Evolutionary conservation across 2,113 vertebrate species (phyloP).

Genomic region (Microtus ochrogaster): DNA sequence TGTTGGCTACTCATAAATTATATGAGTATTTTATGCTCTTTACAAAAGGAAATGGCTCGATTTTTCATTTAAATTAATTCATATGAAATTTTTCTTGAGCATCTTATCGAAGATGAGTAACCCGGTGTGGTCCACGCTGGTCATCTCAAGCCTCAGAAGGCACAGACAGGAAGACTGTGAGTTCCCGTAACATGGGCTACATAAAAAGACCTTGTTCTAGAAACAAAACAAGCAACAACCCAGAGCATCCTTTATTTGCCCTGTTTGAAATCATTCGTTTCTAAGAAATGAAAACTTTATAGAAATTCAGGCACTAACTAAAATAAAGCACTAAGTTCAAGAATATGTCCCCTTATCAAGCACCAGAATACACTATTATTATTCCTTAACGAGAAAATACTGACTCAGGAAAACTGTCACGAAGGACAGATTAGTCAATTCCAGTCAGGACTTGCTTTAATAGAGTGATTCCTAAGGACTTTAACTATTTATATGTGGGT

Average conservation of each 20-base stretch:
- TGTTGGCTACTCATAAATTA: not conserved
- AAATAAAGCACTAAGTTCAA: not conserved
- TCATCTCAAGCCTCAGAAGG: too few species aligned
- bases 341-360: not conserved
- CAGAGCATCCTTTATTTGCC: not conserved
- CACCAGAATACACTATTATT: not conserved
- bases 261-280: not conserved
- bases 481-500: not conserved
- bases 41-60: not conserved
- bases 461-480: not conserved
- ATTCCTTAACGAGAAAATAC: constrained; percentile 21
- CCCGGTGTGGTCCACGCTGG: not conserved
- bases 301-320: not conserved
- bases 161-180: not conserved
- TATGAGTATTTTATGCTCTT: not conserved
- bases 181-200: fast-evolving
- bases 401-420: not conserved
- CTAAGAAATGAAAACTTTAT: not conserved
- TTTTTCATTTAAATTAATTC: not conserved
- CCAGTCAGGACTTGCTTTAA: not conserved
- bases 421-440: not conserved
- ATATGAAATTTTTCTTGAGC: constrained; percentile 21
- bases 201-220: not conserved
- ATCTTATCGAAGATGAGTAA: not conserved
- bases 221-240: not conserved